Evolutionary conservation across 1,140 invertebrate species (phyloP), one percentile per base, ranked within the genome.

Genomic region (Bombus turneri): DNA sequence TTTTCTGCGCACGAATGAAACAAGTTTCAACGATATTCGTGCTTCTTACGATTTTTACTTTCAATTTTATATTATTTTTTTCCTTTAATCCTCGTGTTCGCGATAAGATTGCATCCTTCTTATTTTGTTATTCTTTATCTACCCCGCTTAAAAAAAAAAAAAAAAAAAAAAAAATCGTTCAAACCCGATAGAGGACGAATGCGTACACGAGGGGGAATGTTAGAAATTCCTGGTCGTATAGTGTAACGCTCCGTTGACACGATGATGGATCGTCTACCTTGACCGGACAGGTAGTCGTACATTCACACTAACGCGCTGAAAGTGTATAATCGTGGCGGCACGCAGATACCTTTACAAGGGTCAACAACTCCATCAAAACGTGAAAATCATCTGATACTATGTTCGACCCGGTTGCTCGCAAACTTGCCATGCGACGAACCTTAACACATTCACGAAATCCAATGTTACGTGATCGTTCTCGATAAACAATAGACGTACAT

Each of bases 211-310:
- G 25, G 83, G 81, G 66, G 71, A 85, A 88, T 53, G 69, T 86
- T 86, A 73, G 71, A 90, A 88, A 90, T 88, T 66, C 77, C 79
- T 86, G 81, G 72, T 80, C 64, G 59, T 77, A 81, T 47, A 69
- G 62, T 78, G 74, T 91, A 90, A 94, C 93, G 87, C 91, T 90
- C 90, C 91, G 94, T 92, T 93, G 94, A 94, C 94, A 93, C 87
- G 91, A 94, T 94, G 94, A 95, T 95, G 92, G 93, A 95, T 94
- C 90, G 91, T 83, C 89, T 85, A 91, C 91, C 91, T 91, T 90
- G 88, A 90, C 88, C 89, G 82, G 81, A 80, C 88, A 89, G 90
- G 90, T 93, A 91, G 90, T 91, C 78, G 84, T 79, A 84, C 81
- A 86, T 90, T 90, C 88, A 90, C 89, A 87, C 86, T 85, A 83